Percentiles rank a stretch among this genome's conserved stretches.
These are phyloP conservation scores for Todus mexicanus DNA, from an alignment of 2,797 vertebrate genomes.

Conservation along the genomic window DNA sequence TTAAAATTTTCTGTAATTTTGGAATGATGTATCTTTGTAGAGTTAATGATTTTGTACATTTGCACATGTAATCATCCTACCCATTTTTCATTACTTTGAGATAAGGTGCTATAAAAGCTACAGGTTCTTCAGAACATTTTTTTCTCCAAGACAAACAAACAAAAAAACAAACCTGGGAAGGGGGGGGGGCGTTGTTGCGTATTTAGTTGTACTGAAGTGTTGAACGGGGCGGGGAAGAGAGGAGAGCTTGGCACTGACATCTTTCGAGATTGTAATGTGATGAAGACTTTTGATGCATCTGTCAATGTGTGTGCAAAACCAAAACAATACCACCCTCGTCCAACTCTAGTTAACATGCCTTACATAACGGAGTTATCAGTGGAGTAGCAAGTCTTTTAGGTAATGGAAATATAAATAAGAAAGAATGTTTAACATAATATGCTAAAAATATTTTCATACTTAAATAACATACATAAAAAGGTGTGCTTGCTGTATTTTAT, in stretches of 20 bases:
- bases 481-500: slow-evolving; percentile 82
- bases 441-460: slow-evolving; percentile 86
- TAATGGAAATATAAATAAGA: slow-evolving; percentile 81
- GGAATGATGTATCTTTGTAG: slow-evolving; percentile 85
- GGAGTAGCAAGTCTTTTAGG: slow-evolving; percentile 78
- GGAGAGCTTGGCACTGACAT: slow-evolving; percentile 68
- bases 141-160: slow-evolving; percentile 57
- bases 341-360: slow-evolving; percentile 78
- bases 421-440: slow-evolving; percentile 86
- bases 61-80: slow-evolving; percentile 90
- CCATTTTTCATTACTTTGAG: slow-evolving; percentile 86
- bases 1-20: slow-evolving; percentile 85
- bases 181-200: slow-evolving; percentile 35
- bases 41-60: slow-evolving; percentile 94
- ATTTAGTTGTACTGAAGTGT: slow-evolving; percentile 58
- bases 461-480: slow-evolving; percentile 83
- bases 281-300: slow-evolving; percentile 67
- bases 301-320: slow-evolving; percentile 74
- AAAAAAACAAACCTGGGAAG: background rate
- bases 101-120: slow-evolving; percentile 90
- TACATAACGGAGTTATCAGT: slow-evolving; percentile 75
- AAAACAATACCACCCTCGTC: slow-evolving; percentile 72
- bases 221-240: slow-evolving; percentile 1
- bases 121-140: slow-evolving; percentile 76
- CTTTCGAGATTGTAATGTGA: slow-evolving; percentile 66